phyloP scores from a whole-genome alignment of 2,113 vertebrate species.

The Sorex fumeus region DNA sequence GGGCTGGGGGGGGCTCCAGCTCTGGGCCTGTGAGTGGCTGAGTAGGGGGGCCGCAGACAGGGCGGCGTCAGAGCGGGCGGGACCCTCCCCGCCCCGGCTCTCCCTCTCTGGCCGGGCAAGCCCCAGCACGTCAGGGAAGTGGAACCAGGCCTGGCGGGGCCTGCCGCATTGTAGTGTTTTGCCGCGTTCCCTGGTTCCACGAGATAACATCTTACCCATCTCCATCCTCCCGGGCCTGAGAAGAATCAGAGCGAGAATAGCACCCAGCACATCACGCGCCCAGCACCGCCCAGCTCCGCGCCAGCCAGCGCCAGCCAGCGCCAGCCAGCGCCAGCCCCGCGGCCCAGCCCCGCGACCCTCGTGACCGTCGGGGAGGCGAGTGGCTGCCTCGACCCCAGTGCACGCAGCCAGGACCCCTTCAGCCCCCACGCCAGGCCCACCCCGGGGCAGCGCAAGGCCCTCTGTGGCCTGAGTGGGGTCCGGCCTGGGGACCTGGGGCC shows the following conservation, averaged over 20 bases:
- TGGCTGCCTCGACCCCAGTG: neutral
- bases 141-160: neutral
- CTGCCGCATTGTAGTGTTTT: neutral
- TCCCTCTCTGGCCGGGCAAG: too few relatives aligned
- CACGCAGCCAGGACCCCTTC: neutral
- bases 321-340: too few relatives aligned
- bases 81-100: too few relatives aligned
- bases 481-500: neutral
- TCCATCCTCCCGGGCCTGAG: neutral
- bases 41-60: too few relatives aligned
- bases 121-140: neutral
- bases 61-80: too few relatives aligned
- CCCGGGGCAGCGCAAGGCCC: too few relatives aligned
- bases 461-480: accelerated
- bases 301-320: neutral
- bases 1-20: too few relatives aligned
- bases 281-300: neutral
- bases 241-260: neutral
- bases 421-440: too few relatives aligned
- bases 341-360: too few relatives aligned
- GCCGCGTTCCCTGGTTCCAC: neutral
- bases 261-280: neutral
- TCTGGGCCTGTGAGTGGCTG: too few relatives aligned
- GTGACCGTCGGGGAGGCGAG: too few relatives aligned
- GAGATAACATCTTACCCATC: neutral